These are phyloP conservation scores for Sebastes itinus DNA, from an alignment of 2,797 vertebrate genomes.

Conservation along the genomic window DNA sequence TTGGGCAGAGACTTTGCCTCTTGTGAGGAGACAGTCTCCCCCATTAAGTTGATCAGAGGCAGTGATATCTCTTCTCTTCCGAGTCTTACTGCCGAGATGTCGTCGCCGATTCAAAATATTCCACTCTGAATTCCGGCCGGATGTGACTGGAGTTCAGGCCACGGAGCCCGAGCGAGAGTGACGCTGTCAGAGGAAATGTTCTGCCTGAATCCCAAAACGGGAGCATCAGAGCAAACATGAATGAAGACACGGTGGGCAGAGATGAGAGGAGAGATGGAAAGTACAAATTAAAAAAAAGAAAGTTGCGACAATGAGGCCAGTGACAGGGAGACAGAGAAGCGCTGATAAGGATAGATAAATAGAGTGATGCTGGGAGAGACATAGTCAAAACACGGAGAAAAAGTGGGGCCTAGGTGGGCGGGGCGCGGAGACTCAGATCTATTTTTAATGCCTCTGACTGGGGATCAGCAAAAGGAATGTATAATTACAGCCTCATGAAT, in stretches of 20 bases:
- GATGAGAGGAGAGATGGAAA: constrained; percentile 38
- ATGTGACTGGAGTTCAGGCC: constrained; percentile 60
- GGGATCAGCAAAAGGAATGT: constrained; percentile 82
- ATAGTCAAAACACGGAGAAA: constrained; percentile 70
- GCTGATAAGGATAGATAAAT: constrained; percentile 46
- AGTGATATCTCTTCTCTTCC: constrained; percentile 30
- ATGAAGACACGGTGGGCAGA: constrained; percentile 29
- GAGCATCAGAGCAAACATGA: constrained; percentile 58
- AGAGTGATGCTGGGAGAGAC: constrained; percentile 42
- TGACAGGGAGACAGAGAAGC: constrained; percentile 49
- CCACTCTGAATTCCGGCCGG: constrained; percentile 44
- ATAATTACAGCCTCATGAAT: constrained; percentile 82
- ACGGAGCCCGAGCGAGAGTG: constrained; percentile 48
- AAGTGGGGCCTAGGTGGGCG: constrained; percentile 62
- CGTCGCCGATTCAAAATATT: constrained; percentile 52
- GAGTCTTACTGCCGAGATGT: constrained; percentile 46
- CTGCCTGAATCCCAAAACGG: constrained; percentile 47
- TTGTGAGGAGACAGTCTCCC: constrained; percentile 21
- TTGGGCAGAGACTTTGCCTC: background rate
- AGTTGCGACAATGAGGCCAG: constrained; percentile 41
- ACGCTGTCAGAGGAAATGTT: constrained; percentile 74
- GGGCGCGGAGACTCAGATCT: constrained; percentile 77
- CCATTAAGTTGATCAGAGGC: constrained; percentile 64
- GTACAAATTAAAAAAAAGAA: constrained; percentile 31
- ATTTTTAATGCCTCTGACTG: constrained; percentile 82